A percentile compares a stretch with the other conserved stretches of the same genome.
Conservation (phyloP, 2,113 vertebrate species). For the Blennius ocellaris region DNA sequence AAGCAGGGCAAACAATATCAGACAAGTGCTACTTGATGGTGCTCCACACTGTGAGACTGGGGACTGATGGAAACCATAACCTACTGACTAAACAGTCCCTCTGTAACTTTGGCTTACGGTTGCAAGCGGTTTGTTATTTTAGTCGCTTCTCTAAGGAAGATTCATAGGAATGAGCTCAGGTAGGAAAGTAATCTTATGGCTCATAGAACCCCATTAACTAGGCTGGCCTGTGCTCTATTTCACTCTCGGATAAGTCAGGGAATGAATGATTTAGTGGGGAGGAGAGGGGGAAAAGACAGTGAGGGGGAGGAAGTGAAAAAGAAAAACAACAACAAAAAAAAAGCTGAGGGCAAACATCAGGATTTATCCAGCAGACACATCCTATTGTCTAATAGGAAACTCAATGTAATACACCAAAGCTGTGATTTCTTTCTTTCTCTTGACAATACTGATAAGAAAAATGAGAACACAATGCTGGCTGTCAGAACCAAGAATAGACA, state of each 20-base stretch:
- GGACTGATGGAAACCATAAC: constrained; percentile 32
- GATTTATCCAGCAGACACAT: constrained; percentile 31
- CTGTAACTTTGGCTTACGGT: constrained; percentile 29
- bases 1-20: constrained; percentile 33
- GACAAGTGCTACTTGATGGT: constrained; percentile 30
- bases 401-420: constrained; percentile 46
- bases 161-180: constrained; percentile 75
- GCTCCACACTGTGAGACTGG: constrained; percentile 18
- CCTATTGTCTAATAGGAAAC: constrained; percentile 55
- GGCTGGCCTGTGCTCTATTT: constrained; percentile 75
- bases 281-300: constrained; percentile 6
- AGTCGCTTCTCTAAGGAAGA: constrained; percentile 68
- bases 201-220: constrained; percentile 82
- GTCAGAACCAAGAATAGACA: constrained; percentile 42
- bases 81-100: constrained; percentile 31
- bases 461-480: constrained; percentile 31
- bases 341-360: constrained; percentile 31
- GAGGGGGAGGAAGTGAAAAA: constrained; percentile 30
- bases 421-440: constrained; percentile 46
- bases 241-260: constrained; percentile 74
- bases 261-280: constrained; percentile 73
- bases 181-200: constrained; percentile 79
- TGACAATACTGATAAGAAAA: constrained; percentile 27
- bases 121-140: constrained; percentile 61
- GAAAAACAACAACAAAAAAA: constrained; percentile 26